phyloP scores from a whole-genome alignment of 2,113 vertebrate species.

The Centropus bengalensis region DNA sequence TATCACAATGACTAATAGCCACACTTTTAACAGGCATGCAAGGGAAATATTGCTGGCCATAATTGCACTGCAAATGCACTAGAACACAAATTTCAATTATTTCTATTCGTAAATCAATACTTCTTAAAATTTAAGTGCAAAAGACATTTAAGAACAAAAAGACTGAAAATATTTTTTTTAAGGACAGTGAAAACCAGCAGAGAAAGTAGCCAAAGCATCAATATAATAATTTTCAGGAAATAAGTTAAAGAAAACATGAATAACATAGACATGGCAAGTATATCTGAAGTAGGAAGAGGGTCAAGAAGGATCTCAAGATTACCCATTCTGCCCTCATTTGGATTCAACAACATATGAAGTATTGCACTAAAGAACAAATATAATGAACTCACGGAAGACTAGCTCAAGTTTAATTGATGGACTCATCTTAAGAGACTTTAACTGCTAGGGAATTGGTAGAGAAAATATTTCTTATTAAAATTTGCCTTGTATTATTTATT shows the following conservation, averaged over 20 bases:
- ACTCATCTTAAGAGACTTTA: neutral
- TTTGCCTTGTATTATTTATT: slow-evolving; percentile 3
- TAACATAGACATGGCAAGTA: neutral
- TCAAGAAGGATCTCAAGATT: neutral
- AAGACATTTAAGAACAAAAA: neutral
- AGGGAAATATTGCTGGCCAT: fast-evolving
- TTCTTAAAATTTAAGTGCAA: neutral
- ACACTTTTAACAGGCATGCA: neutral
- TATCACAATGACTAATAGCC: neutral
- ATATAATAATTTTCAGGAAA: neutral
- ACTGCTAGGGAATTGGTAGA: neutral
- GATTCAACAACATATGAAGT: neutral
- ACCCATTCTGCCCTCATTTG: neutral
- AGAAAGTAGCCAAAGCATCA: neutral
- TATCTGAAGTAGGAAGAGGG: neutral
- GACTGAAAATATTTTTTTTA: neutral
- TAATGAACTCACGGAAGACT: neutral
- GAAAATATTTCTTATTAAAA: neutral
- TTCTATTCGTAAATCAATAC: neutral
- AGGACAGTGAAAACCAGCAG: neutral
- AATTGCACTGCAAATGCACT: neutral
- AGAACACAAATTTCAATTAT: neutral
- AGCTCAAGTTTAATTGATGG: neutral
- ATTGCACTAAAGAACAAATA: neutral
- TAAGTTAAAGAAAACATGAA: neutral